A percentile compares a stretch with the other conserved stretches of the same genome.
These are phyloP conservation scores for Aphelinus atriplicis DNA, from an alignment of 1,140 invertebrate genomes.

Conservation along the genomic window DNA sequence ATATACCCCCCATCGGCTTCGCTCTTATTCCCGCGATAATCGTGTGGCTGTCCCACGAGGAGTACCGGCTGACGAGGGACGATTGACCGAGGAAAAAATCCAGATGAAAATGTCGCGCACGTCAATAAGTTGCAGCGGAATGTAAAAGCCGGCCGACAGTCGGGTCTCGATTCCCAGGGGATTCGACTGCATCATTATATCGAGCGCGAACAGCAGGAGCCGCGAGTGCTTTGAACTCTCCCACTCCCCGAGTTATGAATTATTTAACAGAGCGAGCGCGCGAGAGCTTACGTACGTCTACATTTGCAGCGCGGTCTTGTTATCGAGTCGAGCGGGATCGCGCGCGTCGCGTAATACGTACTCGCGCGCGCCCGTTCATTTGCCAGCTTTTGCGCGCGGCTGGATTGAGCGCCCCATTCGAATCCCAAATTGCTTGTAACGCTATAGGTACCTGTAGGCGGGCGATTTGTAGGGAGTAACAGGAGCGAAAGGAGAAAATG, in stretches of 20 bases:
- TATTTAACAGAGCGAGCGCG: constrained; percentile 56
- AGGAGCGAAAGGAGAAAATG: too few relatives aligned
- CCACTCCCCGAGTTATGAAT: constrained; percentile 47
- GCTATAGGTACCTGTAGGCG: too few relatives aligned
- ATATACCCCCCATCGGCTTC: too few relatives aligned
- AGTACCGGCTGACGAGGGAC: not conserved
- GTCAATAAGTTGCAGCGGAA: too few relatives aligned
- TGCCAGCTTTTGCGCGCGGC: too few relatives aligned
- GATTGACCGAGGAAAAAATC: too few relatives aligned
- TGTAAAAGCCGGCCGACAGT: too few relatives aligned
- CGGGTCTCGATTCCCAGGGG: constrained; percentile 34
- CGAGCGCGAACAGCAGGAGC: constrained; percentile 21
- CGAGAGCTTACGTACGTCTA: constrained; percentile 45
- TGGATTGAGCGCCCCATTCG: too few relatives aligned
- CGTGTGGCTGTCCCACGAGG: not conserved
- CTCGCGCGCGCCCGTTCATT: not conserved
- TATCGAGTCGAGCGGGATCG: constrained; percentile 41
- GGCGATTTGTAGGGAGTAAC: too few relatives aligned
- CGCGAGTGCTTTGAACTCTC: constrained; percentile 45
- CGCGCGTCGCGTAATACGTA: not conserved
- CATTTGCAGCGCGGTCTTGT: constrained; percentile 49
- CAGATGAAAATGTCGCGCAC: too few relatives aligned
- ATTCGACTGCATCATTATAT: constrained; percentile 47
- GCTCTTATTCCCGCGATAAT: not conserved
- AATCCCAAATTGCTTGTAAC: too few relatives aligned